These are phyloP conservation scores for Diprion similis DNA, from an alignment of 1,140 invertebrate species.

Conservation along the genomic window DNA sequence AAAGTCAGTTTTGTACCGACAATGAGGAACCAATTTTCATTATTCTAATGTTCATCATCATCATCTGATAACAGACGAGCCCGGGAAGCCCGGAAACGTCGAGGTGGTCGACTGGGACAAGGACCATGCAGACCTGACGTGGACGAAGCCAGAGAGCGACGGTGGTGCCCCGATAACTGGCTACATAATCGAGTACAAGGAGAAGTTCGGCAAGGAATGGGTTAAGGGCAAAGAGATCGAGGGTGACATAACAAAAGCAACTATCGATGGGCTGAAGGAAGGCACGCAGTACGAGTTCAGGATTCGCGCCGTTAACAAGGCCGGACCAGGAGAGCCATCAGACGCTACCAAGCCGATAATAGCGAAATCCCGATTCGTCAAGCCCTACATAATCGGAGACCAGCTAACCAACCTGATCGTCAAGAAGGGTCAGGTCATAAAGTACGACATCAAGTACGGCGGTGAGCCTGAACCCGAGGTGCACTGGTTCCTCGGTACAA, in stretches of 20 bases:
- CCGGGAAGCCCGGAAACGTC: constrained; percentile 88
- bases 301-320: constrained; percentile 94
- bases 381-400: constrained; percentile 91
- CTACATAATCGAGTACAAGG: constrained; percentile 93
- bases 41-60: constrained; percentile 14
- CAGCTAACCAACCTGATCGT: constrained; percentile 85
- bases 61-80: constrained; percentile 73
- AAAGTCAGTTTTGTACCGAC: too few relatives aligned
- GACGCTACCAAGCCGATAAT: constrained; percentile 94
- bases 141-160: constrained; percentile 88
- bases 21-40: background rate
- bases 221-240: constrained; percentile 79
- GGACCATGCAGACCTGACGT: constrained; percentile 92
- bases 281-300: constrained; percentile 96
- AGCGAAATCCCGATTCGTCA: constrained; percentile 94
- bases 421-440: constrained; percentile 92
- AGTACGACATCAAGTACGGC: constrained; percentile 92
- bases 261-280: constrained; percentile 91
- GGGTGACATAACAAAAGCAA: constrained; percentile 77
- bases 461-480: constrained; percentile 94
- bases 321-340: constrained; percentile 92
- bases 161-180: constrained; percentile 94
- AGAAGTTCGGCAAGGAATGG: constrained; percentile 93
- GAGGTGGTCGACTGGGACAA: constrained; percentile 96
- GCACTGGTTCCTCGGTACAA: constrained; percentile 79